Base-by-base conservation (phyloP, 2,797 vertebrate species). In the Alcedo atthis region DNA sequence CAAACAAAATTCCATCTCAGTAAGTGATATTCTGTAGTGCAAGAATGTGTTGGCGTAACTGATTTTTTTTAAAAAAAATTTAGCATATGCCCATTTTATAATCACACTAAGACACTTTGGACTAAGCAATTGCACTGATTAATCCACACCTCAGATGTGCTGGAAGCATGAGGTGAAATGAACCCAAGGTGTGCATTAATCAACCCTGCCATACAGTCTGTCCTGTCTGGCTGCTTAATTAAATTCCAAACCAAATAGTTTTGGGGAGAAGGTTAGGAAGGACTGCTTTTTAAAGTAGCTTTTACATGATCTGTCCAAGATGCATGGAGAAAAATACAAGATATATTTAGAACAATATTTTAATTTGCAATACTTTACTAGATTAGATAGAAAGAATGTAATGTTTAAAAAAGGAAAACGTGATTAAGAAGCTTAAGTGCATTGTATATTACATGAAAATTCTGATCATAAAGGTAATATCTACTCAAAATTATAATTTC, bases 401-500 rank as follows among this genome's bases (percentile, higher is more conserved):
- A 89, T 96, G 88, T 97, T 96, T 93, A 89, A 93, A 96, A 97
- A 96, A 95, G 80, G 81, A 81, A 97, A 97, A 97, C 97, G 96
- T 97, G 97, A 98, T 98, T 98, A 98, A 96, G 71, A 97, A 96
- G 93, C 96, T 97, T 96, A 97, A 98, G 97, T 97, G 93, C 87
- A 90, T 92, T 96, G 97, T 98, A 97, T 97, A 97, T 98, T 97
- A 97, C 97, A 97, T 98, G 97, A 98, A 97, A 98, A 97, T 97
- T 97, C 96, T 98, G 97, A 98, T 97, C 97, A 97, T 98, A 98
- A 98, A 98, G 97, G 97, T 98, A 97, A 95, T 97, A 98, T 98
- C 98, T 98, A 98, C 98, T 98, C 98, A 97, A 98, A 98, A 99
- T 99, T 99, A 98, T 99, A 99, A 99, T 99, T 98, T 99, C 98